Conservation (phyloP, 2,888 invertebrate genomes). For the Xylocampa areola region DNA sequence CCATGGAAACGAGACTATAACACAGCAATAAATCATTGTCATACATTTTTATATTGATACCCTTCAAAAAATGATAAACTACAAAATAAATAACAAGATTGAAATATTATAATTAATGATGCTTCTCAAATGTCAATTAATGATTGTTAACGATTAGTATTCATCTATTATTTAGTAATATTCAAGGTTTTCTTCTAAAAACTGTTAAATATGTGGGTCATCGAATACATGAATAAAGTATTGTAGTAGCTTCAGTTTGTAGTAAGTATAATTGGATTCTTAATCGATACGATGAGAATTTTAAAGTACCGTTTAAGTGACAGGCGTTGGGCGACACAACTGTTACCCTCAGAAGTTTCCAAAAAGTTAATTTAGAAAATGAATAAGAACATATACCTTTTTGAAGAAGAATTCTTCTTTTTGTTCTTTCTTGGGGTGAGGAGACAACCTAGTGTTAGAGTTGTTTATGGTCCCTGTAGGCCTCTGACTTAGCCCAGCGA, state of each 20-base stretch:
- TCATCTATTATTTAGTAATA: slow-evolving; percentile 47
- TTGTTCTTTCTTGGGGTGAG: no score
- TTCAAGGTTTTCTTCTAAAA: slow-evolving; percentile 55
- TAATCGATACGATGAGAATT: slow-evolving; percentile 43
- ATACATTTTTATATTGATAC: slow-evolving; percentile 22
- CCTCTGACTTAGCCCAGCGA: no score
- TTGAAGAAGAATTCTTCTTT: no score
- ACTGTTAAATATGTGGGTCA: slow-evolving; percentile 72
- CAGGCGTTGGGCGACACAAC: not conserved
- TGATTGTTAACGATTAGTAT: slow-evolving; percentile 49
- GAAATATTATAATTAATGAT: slow-evolving; percentile 31
- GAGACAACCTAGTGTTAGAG: no score
- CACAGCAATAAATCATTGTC: slow-evolving; percentile 29
- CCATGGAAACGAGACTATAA: slow-evolving; percentile 3
- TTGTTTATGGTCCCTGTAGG: no score
- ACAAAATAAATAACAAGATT: slow-evolving; percentile 38
- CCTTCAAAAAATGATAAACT: slow-evolving; percentile 49
- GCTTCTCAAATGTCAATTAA: slow-evolving; percentile 47
- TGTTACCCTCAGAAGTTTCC: no score
- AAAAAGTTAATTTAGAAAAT: no score
- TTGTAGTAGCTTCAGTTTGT: slow-evolving; percentile 35
- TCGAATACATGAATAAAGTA: slow-evolving; percentile 64
- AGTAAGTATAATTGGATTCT: slow-evolving; percentile 31
- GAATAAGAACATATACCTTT: no score
- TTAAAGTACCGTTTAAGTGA: slow-evolving; percentile 21